phyloP scores from a whole-genome alignment of 1,140 invertebrate species.

The Gerris buenoi region DNA sequence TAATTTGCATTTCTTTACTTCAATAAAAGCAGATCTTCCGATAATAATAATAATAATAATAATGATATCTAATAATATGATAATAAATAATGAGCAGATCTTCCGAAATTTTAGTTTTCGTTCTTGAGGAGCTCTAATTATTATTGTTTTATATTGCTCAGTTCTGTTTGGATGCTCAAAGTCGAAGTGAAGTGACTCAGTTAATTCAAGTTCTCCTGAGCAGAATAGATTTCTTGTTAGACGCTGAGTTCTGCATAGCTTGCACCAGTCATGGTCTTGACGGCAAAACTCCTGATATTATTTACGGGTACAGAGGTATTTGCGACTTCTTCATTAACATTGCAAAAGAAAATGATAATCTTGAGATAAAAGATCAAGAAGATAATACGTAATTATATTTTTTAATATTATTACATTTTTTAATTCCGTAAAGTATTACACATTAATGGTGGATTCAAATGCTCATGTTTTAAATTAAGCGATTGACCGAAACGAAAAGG shows the following conservation, averaged over 20 bases:
- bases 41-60: no score
- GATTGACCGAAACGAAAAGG: no score
- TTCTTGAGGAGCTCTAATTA: not conserved
- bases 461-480: no score
- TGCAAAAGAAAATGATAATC: not conserved
- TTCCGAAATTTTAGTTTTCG: no score
- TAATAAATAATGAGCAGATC: no score
- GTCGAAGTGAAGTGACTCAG: not conserved
- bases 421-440: no score
- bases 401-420: no score
- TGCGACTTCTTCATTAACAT: not conserved
- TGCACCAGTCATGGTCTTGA: not conserved
- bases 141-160: not conserved
- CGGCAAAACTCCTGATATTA: not conserved
- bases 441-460: no score
- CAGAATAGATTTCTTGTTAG: not conserved
- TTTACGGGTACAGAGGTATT: not conserved
- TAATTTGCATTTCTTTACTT: no score
- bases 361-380: not conserved
- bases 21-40: no score
- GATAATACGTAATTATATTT: no score
- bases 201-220: not conserved
- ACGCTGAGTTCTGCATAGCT: not conserved
- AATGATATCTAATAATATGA: no score
- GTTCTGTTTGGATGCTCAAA: not conserved